Conservation (phyloP, 1,140 invertebrate genomes). For the Cyrtorhinus lividipennis region DNA sequence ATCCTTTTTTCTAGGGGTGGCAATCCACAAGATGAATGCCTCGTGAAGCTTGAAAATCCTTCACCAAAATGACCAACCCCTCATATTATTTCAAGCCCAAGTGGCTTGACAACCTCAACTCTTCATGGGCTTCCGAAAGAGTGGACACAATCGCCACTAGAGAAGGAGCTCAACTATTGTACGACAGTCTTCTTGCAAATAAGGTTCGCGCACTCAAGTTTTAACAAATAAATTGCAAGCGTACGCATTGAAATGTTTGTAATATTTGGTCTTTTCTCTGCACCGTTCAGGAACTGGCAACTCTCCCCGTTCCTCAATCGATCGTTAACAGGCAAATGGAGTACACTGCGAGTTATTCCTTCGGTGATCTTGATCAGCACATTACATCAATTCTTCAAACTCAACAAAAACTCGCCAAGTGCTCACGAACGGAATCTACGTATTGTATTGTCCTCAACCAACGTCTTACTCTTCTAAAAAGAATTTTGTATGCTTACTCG, state of each 20-base stretch:
- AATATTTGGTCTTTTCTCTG: too few species aligned
- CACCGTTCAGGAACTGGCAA: conserved; percentile 27
- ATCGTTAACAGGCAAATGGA: conserved; percentile 29
- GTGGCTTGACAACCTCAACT: conserved; percentile 42
- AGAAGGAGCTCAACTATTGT: conserved; percentile 37
- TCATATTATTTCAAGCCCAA: conserved; percentile 27
- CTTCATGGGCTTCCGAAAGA: conserved; percentile 41
- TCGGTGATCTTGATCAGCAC: conserved; percentile 37
- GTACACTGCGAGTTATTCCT: conserved; percentile 18
- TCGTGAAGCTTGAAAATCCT: too few species aligned
- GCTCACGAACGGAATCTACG: conserved; percentile 38
- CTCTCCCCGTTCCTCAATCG: conserved; percentile 26
- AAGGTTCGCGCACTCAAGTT: conserved; percentile 28
- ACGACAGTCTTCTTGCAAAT: conserved; percentile 38
- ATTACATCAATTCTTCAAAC: conserved; percentile 35
- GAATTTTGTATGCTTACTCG: conserved; percentile 43
- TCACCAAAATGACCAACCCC: conserved; percentile 5
- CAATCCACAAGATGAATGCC: too few species aligned
- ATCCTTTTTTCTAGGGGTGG: too few species aligned
- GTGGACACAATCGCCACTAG: conserved; percentile 39
- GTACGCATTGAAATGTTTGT: too few species aligned
- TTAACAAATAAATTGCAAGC: background rate
- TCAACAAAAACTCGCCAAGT: conserved; percentile 39
- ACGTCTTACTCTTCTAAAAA: conserved; percentile 40
- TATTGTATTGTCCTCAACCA: conserved; percentile 40